Percentiles rank a stretch among this genome's conserved stretches.
Evolutionary conservation across 1,140 invertebrate genomes (phyloP).

Genomic region (Harpegnathos saltator): DNA sequence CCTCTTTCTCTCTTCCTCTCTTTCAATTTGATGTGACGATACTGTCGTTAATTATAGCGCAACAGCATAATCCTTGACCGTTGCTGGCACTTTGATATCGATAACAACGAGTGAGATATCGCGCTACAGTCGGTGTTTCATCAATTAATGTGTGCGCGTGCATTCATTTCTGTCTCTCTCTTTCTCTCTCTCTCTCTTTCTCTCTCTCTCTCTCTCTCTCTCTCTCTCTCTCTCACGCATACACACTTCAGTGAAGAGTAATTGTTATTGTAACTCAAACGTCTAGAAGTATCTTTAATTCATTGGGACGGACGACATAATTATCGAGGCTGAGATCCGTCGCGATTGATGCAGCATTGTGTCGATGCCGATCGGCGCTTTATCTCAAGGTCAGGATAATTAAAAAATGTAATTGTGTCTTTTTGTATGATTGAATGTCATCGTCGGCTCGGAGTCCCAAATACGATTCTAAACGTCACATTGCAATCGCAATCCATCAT

Average conservation of each 20-base stretch:
- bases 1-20: neutral
- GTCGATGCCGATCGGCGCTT: neutral
- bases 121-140: neutral
- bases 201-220: too few relatives aligned
- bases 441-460: too few relatives aligned
- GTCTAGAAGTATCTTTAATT: neutral
- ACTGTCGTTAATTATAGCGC: conserved; percentile 42
- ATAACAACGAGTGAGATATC: conserved; percentile 34
- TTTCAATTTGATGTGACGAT: conserved; percentile 6
- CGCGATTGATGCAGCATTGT: neutral
- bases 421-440: too few relatives aligned
- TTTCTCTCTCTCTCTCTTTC: neutral
- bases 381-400: neutral
- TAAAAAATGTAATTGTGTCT: neutral
- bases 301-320: neutral
- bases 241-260: too few relatives aligned
- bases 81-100: conserved; percentile 12
- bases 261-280: conserved; percentile 2
- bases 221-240: neutral
- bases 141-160: conserved; percentile 11
- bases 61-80: conserved; percentile 45
- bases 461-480: too few relatives aligned
- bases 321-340: neutral
- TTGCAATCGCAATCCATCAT: too few relatives aligned
- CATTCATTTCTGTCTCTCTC: too few relatives aligned